Evolutionary conservation across 2,113 vertebrate genomes (phyloP).

Genomic region (Sander vitreus): DNA sequence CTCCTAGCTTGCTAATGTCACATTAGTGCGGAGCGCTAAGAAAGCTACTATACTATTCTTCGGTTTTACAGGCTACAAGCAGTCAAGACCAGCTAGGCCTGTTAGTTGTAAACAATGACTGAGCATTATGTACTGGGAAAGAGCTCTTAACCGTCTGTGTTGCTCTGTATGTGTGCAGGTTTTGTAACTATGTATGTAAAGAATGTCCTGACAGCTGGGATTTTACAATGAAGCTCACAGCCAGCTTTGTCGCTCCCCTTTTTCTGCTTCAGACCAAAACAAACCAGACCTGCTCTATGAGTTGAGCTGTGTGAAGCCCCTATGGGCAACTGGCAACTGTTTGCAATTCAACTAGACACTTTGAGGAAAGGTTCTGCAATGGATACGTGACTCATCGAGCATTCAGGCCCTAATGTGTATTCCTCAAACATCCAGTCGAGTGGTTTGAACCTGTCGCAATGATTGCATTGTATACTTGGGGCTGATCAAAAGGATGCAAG

Average conservation of each 20-base stretch:
- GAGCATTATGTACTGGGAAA: neutral
- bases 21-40: neutral
- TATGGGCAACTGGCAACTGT: neutral
- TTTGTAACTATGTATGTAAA: conserved; percentile 39
- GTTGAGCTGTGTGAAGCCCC: conserved; percentile 3
- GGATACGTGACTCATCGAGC: neutral
- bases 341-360: conserved; percentile 4
- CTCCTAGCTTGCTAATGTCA: conserved; percentile 16
- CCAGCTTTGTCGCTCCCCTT: conserved; percentile 31
- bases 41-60: neutral
- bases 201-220: conserved; percentile 65
- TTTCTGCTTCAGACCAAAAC: conserved; percentile 56
- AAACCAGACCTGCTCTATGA: conserved; percentile 45
- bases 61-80: too few species aligned
- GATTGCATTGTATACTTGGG: neutral
- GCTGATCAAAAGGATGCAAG: neutral
- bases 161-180: conserved; percentile 7
- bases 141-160: conserved; percentile 2
- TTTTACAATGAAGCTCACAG: conserved; percentile 63
- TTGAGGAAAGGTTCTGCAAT: conserved; percentile 1
- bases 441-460: neutral
- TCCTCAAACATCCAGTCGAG: neutral
- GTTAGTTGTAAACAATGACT: conserved; percentile 25
- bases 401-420: neutral
- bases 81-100: neutral